Evolutionary conservation across 1,140 invertebrate genomes (phyloP), one percentile per base, ranked within the genome.

Genomic region (Drosophila kanapiae): DNA sequence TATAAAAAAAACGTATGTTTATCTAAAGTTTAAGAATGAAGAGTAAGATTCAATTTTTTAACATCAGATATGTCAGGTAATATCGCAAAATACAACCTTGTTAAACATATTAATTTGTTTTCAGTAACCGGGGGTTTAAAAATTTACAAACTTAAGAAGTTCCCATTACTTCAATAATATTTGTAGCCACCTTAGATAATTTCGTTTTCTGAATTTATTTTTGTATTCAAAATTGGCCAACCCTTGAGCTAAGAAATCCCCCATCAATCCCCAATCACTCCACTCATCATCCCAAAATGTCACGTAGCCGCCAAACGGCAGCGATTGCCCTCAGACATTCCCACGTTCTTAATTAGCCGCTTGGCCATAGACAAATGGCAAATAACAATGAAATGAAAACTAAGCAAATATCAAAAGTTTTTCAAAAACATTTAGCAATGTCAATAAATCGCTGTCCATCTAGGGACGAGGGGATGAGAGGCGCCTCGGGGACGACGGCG

Each of bases 351-450:
- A 87, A 88, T 87, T 88, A 83, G 67, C 79, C 59, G 40, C 49
- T 45, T 49, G 43, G 43, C 51, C 63, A 61, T 51, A 78, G 51
- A 61, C 62, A 51, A 77, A 45, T 58, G 33, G 38, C 33, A 56
- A 75, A 61, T 59, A 77, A 70, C 38, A 69, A 61, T 48, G 31
- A 62, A 71, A 78, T 65, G 65, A 81, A 81, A 69, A 79, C 68
- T 71, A 69, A 65, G 77, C 62, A 80, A 88, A 88, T 83, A 78
- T 67, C 27, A 18, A 64, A 67, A 70, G 57, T 78, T 85, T 81
- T 84, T 63, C 48, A 59, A 84, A 91, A 87, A 84, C 80, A 87
- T 91, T 91, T 91, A 91, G 88, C 88, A 82, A 91, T 71, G 81
- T 91, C 71, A 91, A 91, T 70, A 91, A 48, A 57, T 58, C 47